Base-by-base conservation (phyloP, 2,113 vertebrate genomes). In the Myocastor coypus region DNA sequence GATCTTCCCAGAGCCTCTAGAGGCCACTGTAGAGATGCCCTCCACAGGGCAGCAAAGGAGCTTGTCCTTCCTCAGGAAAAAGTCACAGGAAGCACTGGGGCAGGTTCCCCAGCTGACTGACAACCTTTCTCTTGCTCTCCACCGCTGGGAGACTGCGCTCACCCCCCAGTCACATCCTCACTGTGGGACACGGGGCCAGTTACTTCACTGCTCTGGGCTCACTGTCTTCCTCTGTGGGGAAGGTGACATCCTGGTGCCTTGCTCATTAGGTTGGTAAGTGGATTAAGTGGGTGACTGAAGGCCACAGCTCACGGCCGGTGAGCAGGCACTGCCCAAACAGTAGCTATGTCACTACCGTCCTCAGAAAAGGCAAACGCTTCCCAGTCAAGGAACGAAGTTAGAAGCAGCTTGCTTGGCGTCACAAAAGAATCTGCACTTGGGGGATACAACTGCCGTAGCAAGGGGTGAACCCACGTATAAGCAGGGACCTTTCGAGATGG, bases 61-160 rank as follows among this genome's bases (percentile, higher is more conserved):
- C 14, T 26, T 4, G 32, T 71, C 93, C 94, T 78, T 90, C 75
- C 61, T n/a, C 82, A 87, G 40, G 37, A 61, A 91, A 88, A 80
- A 83, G 73, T 1, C 75, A 78, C 69, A 78, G 26, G 22, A 66
- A 94, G 88, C 66, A 30, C 0, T 50, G 17, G 9, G 22, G 40
- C 63, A 10, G 59, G 19, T 40, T 68, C 61, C 66, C 69, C 57
- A 61, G 66, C 78, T 30, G 61, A 86, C 78, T 26, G 61, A 86
- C 37, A 12, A 52, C 28, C 71, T 37, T 57, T 83, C 89, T 77
- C 73, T 63, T 24, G 28, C 40, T 42, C 55, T 16, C 3, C 10
- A n/a, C 5, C 14, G 22, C 61, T 71, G 89, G 24, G 30, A 46
- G 61, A 71, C 17, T 16, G 7, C 1, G 5, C 11, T 19, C 55